A percentile compares a stretch with the other conserved stretches of the same genome.
phyloP scores from a whole-genome alignment of 2,888 invertebrate genomes.

The Pollenia angustigena region DNA sequence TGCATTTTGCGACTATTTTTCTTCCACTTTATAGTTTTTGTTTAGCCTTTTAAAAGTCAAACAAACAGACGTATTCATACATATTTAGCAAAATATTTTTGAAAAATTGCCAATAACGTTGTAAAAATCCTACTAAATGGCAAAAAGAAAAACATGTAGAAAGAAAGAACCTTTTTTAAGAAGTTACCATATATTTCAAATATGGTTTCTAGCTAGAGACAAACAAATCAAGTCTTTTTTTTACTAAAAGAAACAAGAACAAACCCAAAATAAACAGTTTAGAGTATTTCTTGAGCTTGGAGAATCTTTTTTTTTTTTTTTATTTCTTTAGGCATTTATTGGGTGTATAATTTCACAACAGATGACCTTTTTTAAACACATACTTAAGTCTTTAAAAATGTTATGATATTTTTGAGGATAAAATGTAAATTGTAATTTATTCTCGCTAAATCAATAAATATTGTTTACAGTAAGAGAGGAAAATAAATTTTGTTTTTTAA shows the following conservation, averaged over 20 bases:
- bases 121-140: conserved; percentile 26
- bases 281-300: neutral
- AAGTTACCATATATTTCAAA: conserved; percentile 21
- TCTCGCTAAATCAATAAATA: too few relatives aligned
- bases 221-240: conserved; percentile 33
- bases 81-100: conserved; percentile 18
- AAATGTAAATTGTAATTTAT: too few relatives aligned
- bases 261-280: neutral
- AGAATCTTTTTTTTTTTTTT: neutral
- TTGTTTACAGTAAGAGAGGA: too few relatives aligned
- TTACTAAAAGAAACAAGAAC: neutral
- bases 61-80: conserved; percentile 7
- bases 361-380: too few relatives aligned
- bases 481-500: too few relatives aligned
- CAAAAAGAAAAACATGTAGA: conserved; percentile 12
- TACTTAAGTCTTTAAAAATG: too few relatives aligned
- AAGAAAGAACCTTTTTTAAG: neutral
- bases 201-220: conserved; percentile 45
- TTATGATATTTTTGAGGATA: too few relatives aligned
- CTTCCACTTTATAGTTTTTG: neutral
- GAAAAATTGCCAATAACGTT: conserved; percentile 64
- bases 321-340: neutral
- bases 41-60: conserved; percentile 10
- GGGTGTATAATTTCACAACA: too few relatives aligned
- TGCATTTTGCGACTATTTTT: conserved; percentile 34